Conservation (phyloP, 2,113 vertebrate species). For the Procavia capensis region DNA sequence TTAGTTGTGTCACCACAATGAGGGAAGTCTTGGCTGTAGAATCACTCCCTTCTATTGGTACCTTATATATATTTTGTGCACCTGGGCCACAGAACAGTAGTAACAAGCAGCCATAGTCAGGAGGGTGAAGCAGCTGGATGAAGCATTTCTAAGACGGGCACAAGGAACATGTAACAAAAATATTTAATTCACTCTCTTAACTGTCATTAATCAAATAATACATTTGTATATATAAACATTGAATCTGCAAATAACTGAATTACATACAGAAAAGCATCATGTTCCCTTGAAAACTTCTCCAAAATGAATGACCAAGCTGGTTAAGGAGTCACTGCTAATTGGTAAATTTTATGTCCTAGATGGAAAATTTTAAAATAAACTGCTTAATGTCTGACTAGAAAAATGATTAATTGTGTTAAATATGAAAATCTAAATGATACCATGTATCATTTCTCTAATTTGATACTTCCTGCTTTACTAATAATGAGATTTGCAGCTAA, state of each 20-base stretch:
- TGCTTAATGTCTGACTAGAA: conserved; percentile 60
- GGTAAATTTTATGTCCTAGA: conserved; percentile 68
- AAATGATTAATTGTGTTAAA: conserved; percentile 75
- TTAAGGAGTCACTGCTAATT: conserved; percentile 44
- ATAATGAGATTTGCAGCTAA: conserved; percentile 62
- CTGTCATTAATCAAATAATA: conserved; percentile 48
- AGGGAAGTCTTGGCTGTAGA: neutral
- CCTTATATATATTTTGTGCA: neutral
- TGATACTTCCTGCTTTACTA: conserved; percentile 71
- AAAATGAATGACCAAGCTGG: neutral
- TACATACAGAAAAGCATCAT: neutral
- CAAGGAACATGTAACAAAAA: neutral
- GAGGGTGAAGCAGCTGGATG: neutral
- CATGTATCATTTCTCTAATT: conserved; percentile 77
- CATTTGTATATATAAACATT: neutral
- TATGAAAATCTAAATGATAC: conserved; percentile 72
- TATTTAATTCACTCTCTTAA: neutral
- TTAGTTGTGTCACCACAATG: conserved; percentile 13
- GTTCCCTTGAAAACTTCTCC: conserved; percentile 28
- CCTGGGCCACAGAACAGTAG: neutral
- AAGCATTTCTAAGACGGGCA: neutral
- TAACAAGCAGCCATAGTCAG: conserved; percentile 62
- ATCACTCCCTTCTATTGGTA: neutral
- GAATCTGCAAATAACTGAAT: conserved; percentile 44
- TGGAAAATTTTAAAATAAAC: conserved; percentile 67